Base-by-base conservation (phyloP, 2,888 invertebrate species). In the Deladenus siricidicola region DNA sequence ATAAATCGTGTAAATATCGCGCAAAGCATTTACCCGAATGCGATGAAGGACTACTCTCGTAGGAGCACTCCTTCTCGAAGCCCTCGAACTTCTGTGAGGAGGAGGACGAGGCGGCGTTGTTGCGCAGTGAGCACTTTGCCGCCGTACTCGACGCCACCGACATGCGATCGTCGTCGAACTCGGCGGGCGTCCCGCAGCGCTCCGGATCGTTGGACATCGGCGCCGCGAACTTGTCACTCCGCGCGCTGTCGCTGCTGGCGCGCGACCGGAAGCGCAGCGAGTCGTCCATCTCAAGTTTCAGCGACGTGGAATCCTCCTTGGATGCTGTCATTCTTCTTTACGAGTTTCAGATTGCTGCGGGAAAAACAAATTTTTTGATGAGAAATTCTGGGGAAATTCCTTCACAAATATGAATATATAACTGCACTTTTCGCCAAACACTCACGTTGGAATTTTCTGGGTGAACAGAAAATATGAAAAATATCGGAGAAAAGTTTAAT, bases 91-190 rank as follows among this genome's bases (percentile, higher is more conserved):
- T 55, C 26, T 39, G 53, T 14, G 53, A 53, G 1, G 50, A 26
- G 8, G 26, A 26, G 4, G 50, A 50, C 4, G 53, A 29, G 3
- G 29, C 21, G 6, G 39, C 39, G 39, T 34, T 34, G 39, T 14
- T 34, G 39, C 39, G 39, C 6, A 34, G 6, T 14, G 39, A 34
- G 39, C 39, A 34, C 14, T 34, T 34, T 10, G 39, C 39, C n/a
- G 53, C 53, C 1, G 53, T 39, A 53, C 53, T 53, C 30, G 53
- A 53, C 23, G 53, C 53, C 4, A 53, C 53, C 4, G 53, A 53
- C 53, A 53, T 53, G 29, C 53, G 29, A n/a, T 57, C 58, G 26
- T 58, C 59, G 23, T 57, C 58, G 42, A 43, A 45, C 19, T 59
- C 58, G 23, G 26, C 59, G 21, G 43, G 59, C 30, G 56, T 58